Evolutionary conservation across 2,797 vertebrate species (phyloP), one percentile per base, ranked within the genome.

Genomic region (Pipistrellus pipistrellus): DNA sequence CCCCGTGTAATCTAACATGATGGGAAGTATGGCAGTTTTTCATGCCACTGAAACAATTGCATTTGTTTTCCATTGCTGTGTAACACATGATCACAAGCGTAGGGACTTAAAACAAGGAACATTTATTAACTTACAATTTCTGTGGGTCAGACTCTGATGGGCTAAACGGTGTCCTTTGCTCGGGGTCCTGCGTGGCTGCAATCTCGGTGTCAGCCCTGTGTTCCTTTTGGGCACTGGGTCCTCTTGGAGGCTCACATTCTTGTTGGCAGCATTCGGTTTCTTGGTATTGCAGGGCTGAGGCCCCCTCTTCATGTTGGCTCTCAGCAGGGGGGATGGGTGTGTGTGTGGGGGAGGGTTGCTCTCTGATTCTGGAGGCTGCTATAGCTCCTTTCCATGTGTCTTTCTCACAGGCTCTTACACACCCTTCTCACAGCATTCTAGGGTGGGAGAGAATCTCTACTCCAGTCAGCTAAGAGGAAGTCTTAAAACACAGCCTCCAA

Each of bases 21-120:
- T 62, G 46, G 59, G 87, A 94, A 66, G 44, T 62, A 53, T 32
- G n/a, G 35, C 53, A 71, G 18, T 41, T 73, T 82, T 93, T 84
- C 76, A 91, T 93, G 88, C 30, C 6, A 66, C 30, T 83, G 32
- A 86, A 91, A 78, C 18, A 91, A 84, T 25, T 76, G 17, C 59
- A 44, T 71, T 87, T 17, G 35, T 81, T 81, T 94, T 91, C 55
- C 76, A n/a, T 81, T 72, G 46, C 71, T 27, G 9, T 20, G 18
- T 90, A 59, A 91, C 48, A 85, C 85, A 82, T 82, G 68, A 53
- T 32, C 71, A 71, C 15, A 78, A 32, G 55, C 4, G 53, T 59
- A 18, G 25, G 25, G 13, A 51, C 44, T 84, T 82, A 51, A 77
- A 59, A 25, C 59, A 75, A 68, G 18, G 38, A 3, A 57, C 12